Conservation (phyloP, 2,113 vertebrate genomes). For the Strix uralensis region DNA sequence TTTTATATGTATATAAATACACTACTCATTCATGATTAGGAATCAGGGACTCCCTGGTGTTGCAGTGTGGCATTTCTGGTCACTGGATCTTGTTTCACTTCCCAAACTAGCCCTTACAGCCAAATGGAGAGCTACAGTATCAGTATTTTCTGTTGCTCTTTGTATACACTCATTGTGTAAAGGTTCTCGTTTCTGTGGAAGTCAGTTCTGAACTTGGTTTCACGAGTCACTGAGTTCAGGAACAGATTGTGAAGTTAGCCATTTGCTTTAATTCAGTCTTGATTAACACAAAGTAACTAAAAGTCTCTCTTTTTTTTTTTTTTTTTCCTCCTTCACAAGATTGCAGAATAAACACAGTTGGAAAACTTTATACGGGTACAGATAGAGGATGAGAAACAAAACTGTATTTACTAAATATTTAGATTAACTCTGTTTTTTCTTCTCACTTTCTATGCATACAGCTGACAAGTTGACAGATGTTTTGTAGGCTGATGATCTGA, state of each 20-base stretch:
- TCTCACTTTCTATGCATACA: neutral
- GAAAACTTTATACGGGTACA: neutral
- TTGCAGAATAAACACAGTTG: neutral
- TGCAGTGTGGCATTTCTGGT: neutral
- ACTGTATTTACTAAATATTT: neutral
- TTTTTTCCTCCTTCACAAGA: neutral
- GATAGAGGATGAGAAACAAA: neutral
- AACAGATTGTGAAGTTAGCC: neutral
- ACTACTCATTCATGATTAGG: neutral
- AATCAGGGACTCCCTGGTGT: neutral
- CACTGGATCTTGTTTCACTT: neutral
- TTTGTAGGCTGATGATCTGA: neutral
- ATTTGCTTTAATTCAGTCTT: neutral
- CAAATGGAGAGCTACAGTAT: neutral
- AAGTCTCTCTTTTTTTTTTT: neutral
- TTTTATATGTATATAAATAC: neutral
- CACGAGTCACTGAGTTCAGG: neutral
- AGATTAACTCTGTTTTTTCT: neutral
- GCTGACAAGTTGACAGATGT: neutral
- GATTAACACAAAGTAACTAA: neutral
- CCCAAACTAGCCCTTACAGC: neutral
- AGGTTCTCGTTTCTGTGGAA: neutral
- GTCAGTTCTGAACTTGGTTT: neutral
- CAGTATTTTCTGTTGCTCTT: neutral
- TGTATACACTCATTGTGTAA: rapidly evolving